Conservation (phyloP, 2,113 vertebrate genomes). For the Cranoglanis bouderius region DNA sequence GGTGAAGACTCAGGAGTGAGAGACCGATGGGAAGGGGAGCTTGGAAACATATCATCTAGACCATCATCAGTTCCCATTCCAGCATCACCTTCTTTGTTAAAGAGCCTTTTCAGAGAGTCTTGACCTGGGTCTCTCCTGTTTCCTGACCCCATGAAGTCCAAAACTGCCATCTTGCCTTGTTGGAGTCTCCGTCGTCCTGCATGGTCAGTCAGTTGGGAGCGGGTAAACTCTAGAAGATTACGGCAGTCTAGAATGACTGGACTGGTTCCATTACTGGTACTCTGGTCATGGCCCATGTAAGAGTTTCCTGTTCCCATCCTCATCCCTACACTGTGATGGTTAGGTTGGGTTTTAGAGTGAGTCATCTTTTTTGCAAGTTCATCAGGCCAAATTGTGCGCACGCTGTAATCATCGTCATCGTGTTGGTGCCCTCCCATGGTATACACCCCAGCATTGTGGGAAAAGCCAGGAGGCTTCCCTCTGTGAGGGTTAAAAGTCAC, state of each 20-base stretch:
- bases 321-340: constrained; percentile 58
- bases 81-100: constrained; percentile 66
- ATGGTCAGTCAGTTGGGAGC: constrained; percentile 69
- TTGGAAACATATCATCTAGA: constrained; percentile 62
- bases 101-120: constrained; percentile 74
- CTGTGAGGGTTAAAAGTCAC: constrained; percentile 79
- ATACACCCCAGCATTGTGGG: constrained; percentile 59
- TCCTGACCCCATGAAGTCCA: constrained; percentile 74
- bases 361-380: constrained; percentile 81
- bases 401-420: constrained; percentile 79
- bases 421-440: constrained; percentile 59
- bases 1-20: constrained; percentile 67
- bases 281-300: constrained; percentile 58
- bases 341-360: constrained; percentile 69
- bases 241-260: constrained; percentile 77
- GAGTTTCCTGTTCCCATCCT: constrained; percentile 57
- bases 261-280: constrained; percentile 62
- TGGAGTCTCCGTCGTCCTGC: constrained; percentile 72
- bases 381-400: constrained; percentile 82
- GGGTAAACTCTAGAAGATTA: constrained; percentile 73
- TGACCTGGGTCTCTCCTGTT: constrained; percentile 61
- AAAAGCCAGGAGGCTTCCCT: constrained; percentile 65
- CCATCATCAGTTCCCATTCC: constrained; percentile 59
- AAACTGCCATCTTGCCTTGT: constrained; percentile 77
- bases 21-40: constrained; percentile 63